Percentiles rank a stretch among this genome's conserved stretches.
Evolutionary conservation across 2,797 vertebrate species (phyloP).

Genomic region (Denticeps clupeoides): DNA sequence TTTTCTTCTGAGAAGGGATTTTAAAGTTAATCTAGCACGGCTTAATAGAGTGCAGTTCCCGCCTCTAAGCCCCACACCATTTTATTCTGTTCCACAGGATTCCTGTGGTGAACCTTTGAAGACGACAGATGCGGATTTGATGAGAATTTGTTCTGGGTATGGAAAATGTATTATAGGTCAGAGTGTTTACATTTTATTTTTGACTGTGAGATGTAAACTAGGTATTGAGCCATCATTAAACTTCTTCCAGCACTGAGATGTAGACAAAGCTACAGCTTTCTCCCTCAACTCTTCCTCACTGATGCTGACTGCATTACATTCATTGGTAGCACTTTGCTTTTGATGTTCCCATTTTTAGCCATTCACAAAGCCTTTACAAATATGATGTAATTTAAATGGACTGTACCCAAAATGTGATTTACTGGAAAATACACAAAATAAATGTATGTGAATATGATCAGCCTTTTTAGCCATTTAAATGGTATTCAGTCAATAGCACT

Average conservation of each 20-base stretch:
- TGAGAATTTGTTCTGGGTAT: slow-evolving; percentile 46
- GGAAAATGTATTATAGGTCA: slow-evolving; percentile 22
- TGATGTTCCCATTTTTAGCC: not conserved
- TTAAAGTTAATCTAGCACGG: slow-evolving; percentile 63
- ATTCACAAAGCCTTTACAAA: not conserved
- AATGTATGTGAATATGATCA: too few relatives aligned
- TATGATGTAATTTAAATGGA: not conserved
- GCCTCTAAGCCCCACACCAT: slow-evolving; percentile 22
- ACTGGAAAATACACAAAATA: too few relatives aligned
- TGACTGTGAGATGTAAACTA: slow-evolving; percentile 54
- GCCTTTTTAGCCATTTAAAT: too few relatives aligned
- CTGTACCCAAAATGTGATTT: not conserved
- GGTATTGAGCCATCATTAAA: slow-evolving; percentile 45
- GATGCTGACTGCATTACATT: slow-evolving; percentile 1
- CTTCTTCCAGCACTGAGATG: slow-evolving; percentile 38
- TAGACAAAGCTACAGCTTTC: slow-evolving; percentile 28
- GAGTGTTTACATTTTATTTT: slow-evolving; percentile 40
- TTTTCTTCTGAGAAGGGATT: slow-evolving; percentile 49
- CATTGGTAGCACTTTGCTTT: not conserved
- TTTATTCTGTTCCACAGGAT: slow-evolving; percentile 55
- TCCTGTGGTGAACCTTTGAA: slow-evolving; percentile 70
- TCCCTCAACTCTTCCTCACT: slow-evolving; percentile 8
- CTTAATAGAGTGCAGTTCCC: slow-evolving; percentile 45
- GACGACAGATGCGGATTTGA: slow-evolving; percentile 43
- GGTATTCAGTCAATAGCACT: too few relatives aligned